Conservation (phyloP, 1,140 invertebrate genomes). For the Diachasma alloeum region DNA sequence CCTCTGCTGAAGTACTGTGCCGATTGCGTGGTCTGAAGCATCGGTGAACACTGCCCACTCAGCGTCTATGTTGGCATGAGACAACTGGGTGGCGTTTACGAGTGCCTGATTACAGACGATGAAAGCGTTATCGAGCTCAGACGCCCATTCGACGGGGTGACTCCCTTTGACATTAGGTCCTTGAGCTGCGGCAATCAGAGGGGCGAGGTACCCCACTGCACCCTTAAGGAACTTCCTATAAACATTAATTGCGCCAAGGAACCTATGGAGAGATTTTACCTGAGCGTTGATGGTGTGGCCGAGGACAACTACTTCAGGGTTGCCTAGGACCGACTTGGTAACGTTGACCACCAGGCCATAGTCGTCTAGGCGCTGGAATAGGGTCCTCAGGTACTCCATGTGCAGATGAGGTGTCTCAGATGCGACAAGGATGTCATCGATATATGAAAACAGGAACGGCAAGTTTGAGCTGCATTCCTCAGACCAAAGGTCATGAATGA, state of each 20-base stretch:
- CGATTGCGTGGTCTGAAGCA: not conserved
- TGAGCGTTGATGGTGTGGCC: not conserved
- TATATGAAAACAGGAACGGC: slow-evolving; percentile 28
- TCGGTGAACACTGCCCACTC: not conserved
- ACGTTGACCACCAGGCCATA: no score
- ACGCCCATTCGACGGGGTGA: no score
- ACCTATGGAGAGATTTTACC: slow-evolving; percentile 40
- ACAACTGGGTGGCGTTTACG: not conserved
- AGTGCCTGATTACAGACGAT: not conserved
- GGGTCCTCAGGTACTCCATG: slow-evolving; percentile 11
- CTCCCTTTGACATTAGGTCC: no score
- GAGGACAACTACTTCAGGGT: no score
- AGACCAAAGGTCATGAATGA: no score
- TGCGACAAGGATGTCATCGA: no score
- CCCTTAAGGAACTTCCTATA: slow-evolving; percentile 36
- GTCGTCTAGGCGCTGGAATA: no score
- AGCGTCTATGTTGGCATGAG: not conserved
- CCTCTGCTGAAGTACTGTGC: slow-evolving; percentile 18
- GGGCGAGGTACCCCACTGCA: slow-evolving; percentile 32
- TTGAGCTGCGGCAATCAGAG: slow-evolving; percentile 22
- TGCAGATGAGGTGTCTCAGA: slow-evolving; percentile 38
- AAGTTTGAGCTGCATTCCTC: not conserved
- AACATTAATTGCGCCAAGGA: slow-evolving; percentile 42
- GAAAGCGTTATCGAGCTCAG: not conserved
- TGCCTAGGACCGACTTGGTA: no score